Base-by-base conservation (phyloP, 2,888 invertebrate genomes). In the Abrostola triplasia region DNA sequence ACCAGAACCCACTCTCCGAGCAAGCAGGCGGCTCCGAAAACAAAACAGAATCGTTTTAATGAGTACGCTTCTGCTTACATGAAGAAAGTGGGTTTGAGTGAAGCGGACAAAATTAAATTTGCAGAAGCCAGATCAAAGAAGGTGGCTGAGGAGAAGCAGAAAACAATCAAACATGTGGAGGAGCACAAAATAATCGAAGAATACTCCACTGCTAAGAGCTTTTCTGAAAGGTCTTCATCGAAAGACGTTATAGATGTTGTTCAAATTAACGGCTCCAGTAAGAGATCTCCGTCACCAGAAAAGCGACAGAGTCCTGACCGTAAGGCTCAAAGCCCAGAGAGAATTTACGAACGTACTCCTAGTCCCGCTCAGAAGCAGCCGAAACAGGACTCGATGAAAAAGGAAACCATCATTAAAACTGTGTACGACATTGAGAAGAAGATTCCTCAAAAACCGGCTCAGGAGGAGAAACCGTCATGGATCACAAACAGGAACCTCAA, bases 391-490 rank as follows among this genome's bases (percentile, higher is more conserved):
- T 73, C 82, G 0, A 73, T 67, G 12, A 91, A 88, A 68, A 90
- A 87, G 13, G 93, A 93, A 71, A 87, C 88, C 0, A 87, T 83
- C 1, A 88, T 88, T 13, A 93, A 92, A 79, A 89, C 90, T 0
- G 84, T 86, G 5, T 85, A 85, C 62, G 89, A 92, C 58, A 79
- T 85, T 71, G 85, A 88, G 55, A 87, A 92, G 84, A 89, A 92
- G 65, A 72, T 83, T 35, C 83, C 86, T 9, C 77, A 84, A 35
- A 95, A 93, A 76, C 84, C 83, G n/a, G 84, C 79, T 35, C 88
- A 88, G 13, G 95, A 95, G 24, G 95, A 95, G 38, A 96, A 95
- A 74, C 96, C 96, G 0, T 95, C 96, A 24, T 96, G 96, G 96
- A 94, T 95, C 7, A 96, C 92, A 5, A 95, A 95, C 81, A 94